Conservation (phyloP, 2,888 invertebrate species). For the Shargacucullia verbasci region DNA sequence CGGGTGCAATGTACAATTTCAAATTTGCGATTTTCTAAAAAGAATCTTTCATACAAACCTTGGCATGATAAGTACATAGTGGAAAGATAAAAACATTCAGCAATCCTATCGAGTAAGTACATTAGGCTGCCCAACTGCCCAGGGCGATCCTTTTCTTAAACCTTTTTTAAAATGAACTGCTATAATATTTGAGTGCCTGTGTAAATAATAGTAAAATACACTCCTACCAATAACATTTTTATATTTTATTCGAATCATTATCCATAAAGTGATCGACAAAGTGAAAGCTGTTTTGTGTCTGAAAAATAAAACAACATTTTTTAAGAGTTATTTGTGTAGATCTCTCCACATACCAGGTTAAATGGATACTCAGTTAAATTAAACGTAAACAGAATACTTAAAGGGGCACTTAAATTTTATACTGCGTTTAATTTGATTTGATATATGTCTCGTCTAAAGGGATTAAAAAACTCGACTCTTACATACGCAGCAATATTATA, state of each 20-base stretch:
- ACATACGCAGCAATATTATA: conserved; percentile 12
- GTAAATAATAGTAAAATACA: background rate
- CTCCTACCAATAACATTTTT: background rate
- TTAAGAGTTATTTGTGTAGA: conserved; percentile 9
- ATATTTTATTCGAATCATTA: too few species aligned
- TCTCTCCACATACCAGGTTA: conserved; percentile 2
- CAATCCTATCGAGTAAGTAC: too few species aligned
- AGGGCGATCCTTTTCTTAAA: too few species aligned
- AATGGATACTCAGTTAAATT: conserved; percentile 32
- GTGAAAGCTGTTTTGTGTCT: too few species aligned
- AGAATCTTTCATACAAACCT: too few species aligned
- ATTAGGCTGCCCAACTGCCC: too few species aligned
- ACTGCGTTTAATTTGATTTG: conserved; percentile 36
- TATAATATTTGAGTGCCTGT: background rate
- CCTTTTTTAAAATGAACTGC: background rate
- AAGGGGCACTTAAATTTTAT: conserved; percentile 27
- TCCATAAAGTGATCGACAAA: too few species aligned
- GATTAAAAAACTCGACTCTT: conserved; percentile 20
- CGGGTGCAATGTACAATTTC: too few species aligned
- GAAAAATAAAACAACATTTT: conserved; percentile 4
- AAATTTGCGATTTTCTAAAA: too few species aligned
- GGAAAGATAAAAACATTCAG: too few species aligned
- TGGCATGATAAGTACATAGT: too few species aligned
- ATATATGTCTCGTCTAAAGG: conserved; percentile 11
- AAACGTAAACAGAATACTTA: conserved; percentile 22